phyloP scores from a whole-genome alignment of 1,140 invertebrate species.

The Leptopilina clavipes region DNA sequence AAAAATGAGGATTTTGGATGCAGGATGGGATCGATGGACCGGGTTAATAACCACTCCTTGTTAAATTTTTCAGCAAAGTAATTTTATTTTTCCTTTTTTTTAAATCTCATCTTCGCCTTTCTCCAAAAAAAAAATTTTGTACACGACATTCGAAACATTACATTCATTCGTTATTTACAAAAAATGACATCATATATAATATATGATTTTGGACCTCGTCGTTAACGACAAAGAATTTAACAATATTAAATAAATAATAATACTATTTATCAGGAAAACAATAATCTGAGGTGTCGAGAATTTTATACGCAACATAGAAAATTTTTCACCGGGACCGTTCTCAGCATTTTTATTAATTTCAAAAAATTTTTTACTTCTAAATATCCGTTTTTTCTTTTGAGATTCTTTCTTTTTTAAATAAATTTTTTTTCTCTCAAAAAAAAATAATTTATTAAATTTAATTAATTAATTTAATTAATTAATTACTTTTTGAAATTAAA shows the following conservation, averaged over 20 bases:
- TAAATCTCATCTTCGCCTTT: slow-evolving; percentile 45
- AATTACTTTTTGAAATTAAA: background rate
- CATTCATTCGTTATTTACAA: slow-evolving; percentile 37
- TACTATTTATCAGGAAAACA: background rate
- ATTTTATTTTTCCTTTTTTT: slow-evolving; percentile 64
- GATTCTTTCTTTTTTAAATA: no score
- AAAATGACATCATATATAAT: background rate
- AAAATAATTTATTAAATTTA: background rate
- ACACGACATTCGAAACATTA: slow-evolving; percentile 8
- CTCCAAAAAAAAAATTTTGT: slow-evolving; percentile 11
- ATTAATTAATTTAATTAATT: no score
- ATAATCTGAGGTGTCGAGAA: slow-evolving; percentile 12
- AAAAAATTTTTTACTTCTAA: no score
- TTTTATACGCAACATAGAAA: slow-evolving; percentile 17
- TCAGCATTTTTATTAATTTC: background rate
- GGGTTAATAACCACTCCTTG: slow-evolving; percentile 71
- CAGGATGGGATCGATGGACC: slow-evolving; percentile 63
- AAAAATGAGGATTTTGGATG: slow-evolving; percentile 35
- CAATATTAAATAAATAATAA: slow-evolving; percentile 28
- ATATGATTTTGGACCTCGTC: slow-evolving; percentile 8
- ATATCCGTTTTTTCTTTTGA: no score
- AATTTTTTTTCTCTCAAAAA: background rate
- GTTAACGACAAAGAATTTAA: background rate
- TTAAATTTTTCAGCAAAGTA: slow-evolving; percentile 70
- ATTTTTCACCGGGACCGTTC: slow-evolving; percentile 10